These are phyloP conservation scores for Melanostoma mellinum DNA, from an alignment of 2,888 invertebrate genomes.

Conservation along the genomic window DNA sequence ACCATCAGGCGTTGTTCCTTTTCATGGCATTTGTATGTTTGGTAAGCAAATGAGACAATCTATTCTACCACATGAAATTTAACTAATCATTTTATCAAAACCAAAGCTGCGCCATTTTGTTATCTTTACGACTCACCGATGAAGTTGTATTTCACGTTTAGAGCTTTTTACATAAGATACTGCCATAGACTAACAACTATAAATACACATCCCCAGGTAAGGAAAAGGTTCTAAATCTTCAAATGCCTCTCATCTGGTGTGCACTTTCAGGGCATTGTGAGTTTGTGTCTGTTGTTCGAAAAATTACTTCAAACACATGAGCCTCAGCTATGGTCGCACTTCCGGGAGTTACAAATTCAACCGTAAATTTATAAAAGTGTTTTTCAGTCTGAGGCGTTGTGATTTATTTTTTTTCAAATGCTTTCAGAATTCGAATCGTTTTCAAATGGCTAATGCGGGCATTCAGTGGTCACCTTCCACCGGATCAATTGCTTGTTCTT, in stretches of 20 bases:
- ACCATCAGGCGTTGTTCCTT: slow-evolving; percentile 97
- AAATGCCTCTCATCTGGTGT: background rate
- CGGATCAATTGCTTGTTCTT: slow-evolving; percentile 93
- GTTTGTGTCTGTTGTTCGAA: slow-evolving; percentile 94
- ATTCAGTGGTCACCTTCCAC: slow-evolving; percentile 96
- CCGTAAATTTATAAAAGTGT: slow-evolving; percentile 87
- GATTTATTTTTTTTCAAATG: background rate
- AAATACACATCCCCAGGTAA: slow-evolving; percentile 93
- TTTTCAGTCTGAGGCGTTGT: background rate
- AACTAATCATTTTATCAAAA: slow-evolving; percentile 67
- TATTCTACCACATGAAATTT: background rate
- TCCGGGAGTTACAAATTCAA: slow-evolving; percentile 92
- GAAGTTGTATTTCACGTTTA: slow-evolving; percentile 93
- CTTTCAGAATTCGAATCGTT: slow-evolving; percentile 90
- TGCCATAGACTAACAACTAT: slow-evolving; percentile 96
- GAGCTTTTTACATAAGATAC: slow-evolving; percentile 94
- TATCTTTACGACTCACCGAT: slow-evolving; percentile 95
- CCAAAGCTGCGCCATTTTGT: slow-evolving; percentile 95
- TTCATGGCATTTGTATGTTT: slow-evolving; percentile 98
- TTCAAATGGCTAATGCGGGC: slow-evolving; percentile 98
- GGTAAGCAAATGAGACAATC: slow-evolving; percentile 84
- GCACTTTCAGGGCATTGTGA: slow-evolving; percentile 88
- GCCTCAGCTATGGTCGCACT: slow-evolving; percentile 95
- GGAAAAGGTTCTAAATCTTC: background rate
- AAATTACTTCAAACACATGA: slow-evolving; percentile 94